Evolutionary conservation across 2,888 invertebrate species (phyloP).

Genomic region (Steinernema carpocapsae): DNA sequence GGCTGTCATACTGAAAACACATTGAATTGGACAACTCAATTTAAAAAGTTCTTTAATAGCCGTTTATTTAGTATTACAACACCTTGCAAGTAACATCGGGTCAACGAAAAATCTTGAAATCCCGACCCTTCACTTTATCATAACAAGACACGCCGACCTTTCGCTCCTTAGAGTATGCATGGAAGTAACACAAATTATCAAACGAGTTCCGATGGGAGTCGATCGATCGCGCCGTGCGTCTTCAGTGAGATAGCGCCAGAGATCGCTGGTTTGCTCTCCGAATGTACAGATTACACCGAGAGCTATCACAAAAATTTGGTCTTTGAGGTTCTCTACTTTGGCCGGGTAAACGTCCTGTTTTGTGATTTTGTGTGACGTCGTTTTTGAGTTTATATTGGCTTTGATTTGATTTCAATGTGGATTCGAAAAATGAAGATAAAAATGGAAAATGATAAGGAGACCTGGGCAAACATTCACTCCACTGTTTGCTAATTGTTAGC

Average conservation of each 20-base stretch:
- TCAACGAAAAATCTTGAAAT: too few species aligned
- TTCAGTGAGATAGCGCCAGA: conserved; percentile 9
- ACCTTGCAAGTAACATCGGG: too few species aligned
- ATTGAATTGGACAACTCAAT: not conserved
- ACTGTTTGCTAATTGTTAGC: not conserved
- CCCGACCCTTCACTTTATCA: too few species aligned
- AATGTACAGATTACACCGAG: not conserved
- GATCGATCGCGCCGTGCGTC: not conserved
- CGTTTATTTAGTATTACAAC: too few species aligned
- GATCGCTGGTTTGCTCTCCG: conserved; percentile 9
- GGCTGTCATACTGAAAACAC: not conserved
- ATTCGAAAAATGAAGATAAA: not conserved
- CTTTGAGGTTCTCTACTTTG: too few species aligned
- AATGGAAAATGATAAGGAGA: conserved; percentile 1
- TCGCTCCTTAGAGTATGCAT: not conserved
- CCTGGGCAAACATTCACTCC: not conserved
- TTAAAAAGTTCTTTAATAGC: too few species aligned
- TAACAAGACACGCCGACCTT: not conserved
- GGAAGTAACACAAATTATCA: conserved; percentile 19
- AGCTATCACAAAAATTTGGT: not conserved
- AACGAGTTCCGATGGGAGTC: conserved; percentile 23
- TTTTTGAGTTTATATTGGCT: too few species aligned
- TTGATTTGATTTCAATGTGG: not conserved
- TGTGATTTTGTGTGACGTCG: too few species aligned
- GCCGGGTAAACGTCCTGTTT: too few species aligned